Evolutionary conservation across 2,888 invertebrate genomes (phyloP), one percentile per base, ranked within the genome.

Genomic region (Trilocha varians): DNA sequence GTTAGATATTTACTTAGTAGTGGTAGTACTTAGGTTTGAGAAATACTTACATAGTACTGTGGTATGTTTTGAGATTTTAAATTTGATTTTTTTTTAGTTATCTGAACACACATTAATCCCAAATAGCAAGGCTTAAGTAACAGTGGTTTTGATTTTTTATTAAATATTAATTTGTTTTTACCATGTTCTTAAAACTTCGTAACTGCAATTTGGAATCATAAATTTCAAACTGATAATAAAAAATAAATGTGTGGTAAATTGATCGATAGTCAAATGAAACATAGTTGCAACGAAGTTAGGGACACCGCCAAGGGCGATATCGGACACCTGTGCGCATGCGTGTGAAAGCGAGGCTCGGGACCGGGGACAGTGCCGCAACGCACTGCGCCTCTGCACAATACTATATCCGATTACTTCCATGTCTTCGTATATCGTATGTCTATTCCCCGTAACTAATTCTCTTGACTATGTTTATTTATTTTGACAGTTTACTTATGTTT

Each of bases 261-360:
- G 6, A 25, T 25, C 11, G 11, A 4, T 25, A 25, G 11, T 6
- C 5, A 3, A 25, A 25, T 25, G 13, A 32, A 15, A 25, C 33
- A 41, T 39, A 32, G 37, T 38, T 32, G 62, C 62, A 61, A 66
- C 71, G 72, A 70, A 74, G 70, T 75, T 76, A 73, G 69, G 57
- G 65, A 59, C 57, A 49, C 64, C 76, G 72, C 79, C 83, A 84
- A 84, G 83, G 84, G 82, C 83, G 83, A 80, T 68, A 85, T 57
- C 69, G 65, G 79, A 85, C 80, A 85, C 84, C 82, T 80, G 83
- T 75, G 78, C 76, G 78, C 79, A 70, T 74, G 76, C 78, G 79
- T 83, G 83, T 83, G 83, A 82, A 79, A 83, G 80, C 73, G 49
- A 56, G 57, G 51, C 47, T 48, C 15, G 46, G 44, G 48, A 49